These are phyloP conservation scores for Cotesia glomerata DNA, from an alignment of 1,140 invertebrate species.

Conservation along the genomic window DNA sequence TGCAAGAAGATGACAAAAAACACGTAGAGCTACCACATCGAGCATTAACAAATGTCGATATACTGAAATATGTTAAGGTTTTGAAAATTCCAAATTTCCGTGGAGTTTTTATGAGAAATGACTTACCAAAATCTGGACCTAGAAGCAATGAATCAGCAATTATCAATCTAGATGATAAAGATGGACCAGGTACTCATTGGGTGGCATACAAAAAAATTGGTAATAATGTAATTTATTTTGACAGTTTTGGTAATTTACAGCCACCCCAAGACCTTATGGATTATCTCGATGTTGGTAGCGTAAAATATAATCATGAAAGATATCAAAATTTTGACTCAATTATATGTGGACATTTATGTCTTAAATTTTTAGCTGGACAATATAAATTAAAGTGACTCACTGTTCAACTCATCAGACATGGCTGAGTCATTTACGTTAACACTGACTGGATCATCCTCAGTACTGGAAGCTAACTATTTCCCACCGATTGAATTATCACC, in stretches of 20 bases:
- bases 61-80: constrained; percentile 32
- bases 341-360: constrained; percentile 30
- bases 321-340: constrained; percentile 30
- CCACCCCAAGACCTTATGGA: constrained; percentile 32
- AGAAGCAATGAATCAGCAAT: constrained; percentile 19
- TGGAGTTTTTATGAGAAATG: constrained; percentile 41
- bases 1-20: constrained; percentile 14
- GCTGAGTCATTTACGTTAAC: constrained; percentile 29
- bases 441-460: constrained; percentile 29
- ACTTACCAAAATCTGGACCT: constrained; percentile 33
- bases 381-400: constrained; percentile 9
- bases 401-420: constrained; percentile 3
- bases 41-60: constrained; percentile 39
- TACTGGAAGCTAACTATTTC: constrained; percentile 37
- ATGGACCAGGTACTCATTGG: constrained; percentile 42
- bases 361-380: constrained; percentile 22
- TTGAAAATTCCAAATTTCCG: constrained; percentile 38
- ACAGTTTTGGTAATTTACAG: constrained; percentile 41
- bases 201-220: constrained; percentile 41
- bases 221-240: constrained; percentile 38
- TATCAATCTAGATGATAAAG: constrained; percentile 27
- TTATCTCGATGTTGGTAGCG: constrained; percentile 29
- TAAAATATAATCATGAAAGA: constrained; percentile 29
- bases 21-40: constrained; percentile 21
- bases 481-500: constrained; percentile 30